phyloP scores from a whole-genome alignment of 2,797 vertebrate genomes.

The Varecia variegata region DNA sequence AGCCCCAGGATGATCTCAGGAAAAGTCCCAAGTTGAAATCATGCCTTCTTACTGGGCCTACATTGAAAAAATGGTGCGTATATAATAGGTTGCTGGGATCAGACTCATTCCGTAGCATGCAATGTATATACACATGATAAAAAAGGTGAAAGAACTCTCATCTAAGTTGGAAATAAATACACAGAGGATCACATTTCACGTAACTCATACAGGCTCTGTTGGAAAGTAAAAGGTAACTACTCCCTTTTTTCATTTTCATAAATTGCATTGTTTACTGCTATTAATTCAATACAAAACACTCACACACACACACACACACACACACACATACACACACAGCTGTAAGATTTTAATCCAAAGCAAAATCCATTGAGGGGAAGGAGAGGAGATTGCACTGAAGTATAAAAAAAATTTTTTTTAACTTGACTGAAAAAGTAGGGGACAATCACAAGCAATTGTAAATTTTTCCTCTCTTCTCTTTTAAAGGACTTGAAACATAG shows the following conservation, averaged over 20 bases:
- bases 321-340: too few relatives aligned
- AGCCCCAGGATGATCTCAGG: background rate
- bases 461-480: background rate
- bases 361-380: background rate
- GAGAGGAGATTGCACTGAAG: background rate
- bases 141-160: background rate
- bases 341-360: background rate
- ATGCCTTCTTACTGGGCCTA: background rate
- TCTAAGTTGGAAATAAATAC: constrained; percentile 30
- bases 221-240: background rate
- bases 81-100: constrained; percentile 22
- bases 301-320: too few relatives aligned
- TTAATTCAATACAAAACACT: background rate
- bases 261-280: background rate
- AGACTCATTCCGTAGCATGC: background rate
- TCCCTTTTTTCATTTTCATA: background rate
- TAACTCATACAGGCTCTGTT: background rate
- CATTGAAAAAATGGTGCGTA: background rate
- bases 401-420: background rate
- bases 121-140: background rate
- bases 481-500: background rate
- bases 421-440: background rate
- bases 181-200: constrained; percentile 12
- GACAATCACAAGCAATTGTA: background rate
- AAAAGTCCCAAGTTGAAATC: background rate